These are phyloP conservation scores for Polyodon spathula DNA, from an alignment of 2,113 vertebrate genomes.

Conservation along the genomic window DNA sequence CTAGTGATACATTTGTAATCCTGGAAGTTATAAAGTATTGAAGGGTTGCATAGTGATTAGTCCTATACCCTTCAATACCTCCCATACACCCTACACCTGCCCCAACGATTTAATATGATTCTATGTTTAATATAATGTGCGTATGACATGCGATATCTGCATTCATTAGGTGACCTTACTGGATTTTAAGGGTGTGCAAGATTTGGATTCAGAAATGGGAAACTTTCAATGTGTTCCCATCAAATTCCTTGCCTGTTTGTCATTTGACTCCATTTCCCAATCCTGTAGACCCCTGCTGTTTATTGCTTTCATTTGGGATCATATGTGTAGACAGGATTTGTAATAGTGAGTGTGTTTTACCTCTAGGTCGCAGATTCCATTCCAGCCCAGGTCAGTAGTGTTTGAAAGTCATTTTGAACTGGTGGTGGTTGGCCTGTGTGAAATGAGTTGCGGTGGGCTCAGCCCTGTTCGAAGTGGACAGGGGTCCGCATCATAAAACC, in stretches of 20 bases:
- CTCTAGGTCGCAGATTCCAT: conserved; percentile 62
- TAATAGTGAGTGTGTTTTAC: conserved; percentile 53
- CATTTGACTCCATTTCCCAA: too few species aligned
- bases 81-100: too few species aligned
- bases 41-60: not conserved
- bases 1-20: too few species aligned
- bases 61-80: not conserved
- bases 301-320: not conserved
- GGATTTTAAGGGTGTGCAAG: too few species aligned
- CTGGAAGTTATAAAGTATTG: too few species aligned
- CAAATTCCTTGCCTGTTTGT: too few species aligned
- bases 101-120: too few species aligned
- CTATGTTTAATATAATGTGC: too few species aligned
- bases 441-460: not conserved
- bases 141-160: too few species aligned
- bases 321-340: conserved; percentile 19
- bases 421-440: conserved; percentile 20
- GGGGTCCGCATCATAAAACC: conserved; percentile 45
- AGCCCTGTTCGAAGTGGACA: conserved; percentile 21
- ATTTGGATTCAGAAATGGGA: too few species aligned
- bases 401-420: conserved; percentile 18
- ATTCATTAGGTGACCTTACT: too few species aligned
- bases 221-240: too few species aligned
- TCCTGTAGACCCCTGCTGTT: not conserved
- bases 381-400: conserved; percentile 61